Evolutionary conservation across 1,140 invertebrate species (phyloP).

Genomic region (Scaptodrosophila lebanonensis): DNA sequence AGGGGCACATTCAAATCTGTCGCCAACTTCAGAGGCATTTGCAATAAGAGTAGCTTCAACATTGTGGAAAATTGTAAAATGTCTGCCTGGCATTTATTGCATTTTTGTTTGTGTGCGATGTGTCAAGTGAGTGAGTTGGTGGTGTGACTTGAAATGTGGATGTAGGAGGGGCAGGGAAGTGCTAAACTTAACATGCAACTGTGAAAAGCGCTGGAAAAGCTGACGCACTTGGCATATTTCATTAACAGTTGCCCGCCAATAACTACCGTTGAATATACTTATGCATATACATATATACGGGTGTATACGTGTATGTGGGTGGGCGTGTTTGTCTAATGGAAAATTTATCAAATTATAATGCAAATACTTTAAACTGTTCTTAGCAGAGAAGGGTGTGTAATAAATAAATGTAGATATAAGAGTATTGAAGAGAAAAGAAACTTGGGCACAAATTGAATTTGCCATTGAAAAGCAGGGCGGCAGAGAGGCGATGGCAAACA

Average conservation of each 20-base stretch:
- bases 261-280: too few species aligned
- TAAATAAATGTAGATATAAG: slow-evolving; percentile 7
- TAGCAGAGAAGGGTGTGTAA: slow-evolving; percentile 28
- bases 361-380: slow-evolving; percentile 49
- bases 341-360: slow-evolving; percentile 20
- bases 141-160: slow-evolving; percentile 1
- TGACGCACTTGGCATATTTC: slow-evolving; percentile 22
- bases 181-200: slow-evolving; percentile 54
- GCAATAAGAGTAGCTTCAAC: slow-evolving; percentile 4
- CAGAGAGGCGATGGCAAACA: too few species aligned
- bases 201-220: slow-evolving; percentile 21
- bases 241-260: slow-evolving; percentile 7
- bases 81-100: slow-evolving; percentile 61
- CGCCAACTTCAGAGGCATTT: too few species aligned
- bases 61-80: slow-evolving; percentile 3
- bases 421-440: slow-evolving; percentile 31
- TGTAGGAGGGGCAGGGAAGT: slow-evolving; percentile 3
- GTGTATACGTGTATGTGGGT: slow-evolving; percentile 24
- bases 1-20: too few species aligned
- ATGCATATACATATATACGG: too few species aligned
- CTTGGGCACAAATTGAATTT: slow-evolving; percentile 21
- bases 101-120: slow-evolving; percentile 51
- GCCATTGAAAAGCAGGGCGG: too few species aligned
- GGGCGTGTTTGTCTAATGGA: slow-evolving; percentile 41
- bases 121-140: slow-evolving; percentile 23